These are phyloP conservation scores for Ctenodactylus gundi DNA, from an alignment of 2,113 vertebrate species.

Conservation along the genomic window DNA sequence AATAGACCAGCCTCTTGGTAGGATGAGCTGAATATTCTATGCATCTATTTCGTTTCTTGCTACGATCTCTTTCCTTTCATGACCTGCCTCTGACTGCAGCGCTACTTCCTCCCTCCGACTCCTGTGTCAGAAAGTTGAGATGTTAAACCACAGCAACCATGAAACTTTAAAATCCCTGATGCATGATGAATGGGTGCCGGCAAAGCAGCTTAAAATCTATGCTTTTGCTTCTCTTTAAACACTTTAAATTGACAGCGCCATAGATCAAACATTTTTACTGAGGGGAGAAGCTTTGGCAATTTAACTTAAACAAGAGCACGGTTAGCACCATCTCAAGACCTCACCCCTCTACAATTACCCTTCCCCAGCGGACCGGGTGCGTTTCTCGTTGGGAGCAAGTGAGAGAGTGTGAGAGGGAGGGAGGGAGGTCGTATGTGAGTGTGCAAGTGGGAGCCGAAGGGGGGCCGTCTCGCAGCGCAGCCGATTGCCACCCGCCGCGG, in stretches of 20 bases:
- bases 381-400: slow-evolving; percentile 35
- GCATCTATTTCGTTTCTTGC: slow-evolving; percentile 26
- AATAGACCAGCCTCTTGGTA: slow-evolving; percentile 16
- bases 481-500: background rate
- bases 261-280: slow-evolving; percentile 85
- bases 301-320: slow-evolving; percentile 80
- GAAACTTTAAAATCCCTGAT: slow-evolving; percentile 80
- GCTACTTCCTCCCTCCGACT: slow-evolving; percentile 31
- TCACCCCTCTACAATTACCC: slow-evolving; percentile 64
- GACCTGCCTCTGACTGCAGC: background rate
- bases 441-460: background rate
- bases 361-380: slow-evolving; percentile 35
- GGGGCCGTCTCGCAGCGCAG: background rate
- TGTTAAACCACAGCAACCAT: slow-evolving; percentile 81
- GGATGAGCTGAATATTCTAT: background rate
- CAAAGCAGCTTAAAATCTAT: slow-evolving; percentile 85
- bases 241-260: slow-evolving; percentile 86
- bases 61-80: slow-evolving; percentile 15
- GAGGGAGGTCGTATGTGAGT: background rate
- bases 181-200: slow-evolving; percentile 85
- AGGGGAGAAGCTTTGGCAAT: slow-evolving; percentile 82
- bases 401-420: background rate
- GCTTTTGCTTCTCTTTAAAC: slow-evolving; percentile 88
- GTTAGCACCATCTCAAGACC: slow-evolving; percentile 73
- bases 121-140: slow-evolving; percentile 77